Conservation (phyloP, 1,140 invertebrate genomes). For the Trichonephila inaurata region DNA sequence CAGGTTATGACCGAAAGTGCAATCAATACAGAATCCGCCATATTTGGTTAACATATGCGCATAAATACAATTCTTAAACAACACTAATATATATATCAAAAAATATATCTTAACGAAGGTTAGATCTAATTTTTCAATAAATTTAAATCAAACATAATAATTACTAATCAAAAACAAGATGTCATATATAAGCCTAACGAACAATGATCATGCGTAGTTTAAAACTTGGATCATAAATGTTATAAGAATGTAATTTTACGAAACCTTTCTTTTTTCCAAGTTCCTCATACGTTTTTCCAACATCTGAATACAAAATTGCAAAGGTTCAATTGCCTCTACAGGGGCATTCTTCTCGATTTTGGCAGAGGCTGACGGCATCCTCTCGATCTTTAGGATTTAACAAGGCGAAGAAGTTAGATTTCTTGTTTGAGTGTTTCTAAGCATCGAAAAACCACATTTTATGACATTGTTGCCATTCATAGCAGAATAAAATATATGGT, state of each 20-base stretch:
- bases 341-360: slow-evolving; percentile 82
- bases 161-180: not conserved
- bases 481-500: not conserved
- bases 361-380: slow-evolving; percentile 75
- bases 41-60: slow-evolving; percentile 57
- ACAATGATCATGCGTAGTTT: slow-evolving; percentile 65
- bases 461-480: not conserved
- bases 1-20: not conserved
- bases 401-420: slow-evolving; percentile 43
- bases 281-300: slow-evolving; percentile 97
- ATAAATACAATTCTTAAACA: not conserved
- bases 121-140: not conserved
- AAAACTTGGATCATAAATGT: not conserved
- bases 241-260: not conserved
- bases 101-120: too few species aligned
- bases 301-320: slow-evolving; percentile 90
- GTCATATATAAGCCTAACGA: slow-evolving; percentile 66
- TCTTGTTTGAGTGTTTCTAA: slow-evolving; percentile 25
- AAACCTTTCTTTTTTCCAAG: slow-evolving; percentile 96
- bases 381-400: not conserved
- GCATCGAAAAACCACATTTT: slow-evolving; percentile 69
- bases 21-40: slow-evolving; percentile 64
- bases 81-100: not conserved
- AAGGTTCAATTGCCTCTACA: slow-evolving; percentile 86
- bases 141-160: not conserved